Evolutionary conservation across 2,113 vertebrate species (phyloP).

Genomic region (Onychostoma macrolepis): DNA sequence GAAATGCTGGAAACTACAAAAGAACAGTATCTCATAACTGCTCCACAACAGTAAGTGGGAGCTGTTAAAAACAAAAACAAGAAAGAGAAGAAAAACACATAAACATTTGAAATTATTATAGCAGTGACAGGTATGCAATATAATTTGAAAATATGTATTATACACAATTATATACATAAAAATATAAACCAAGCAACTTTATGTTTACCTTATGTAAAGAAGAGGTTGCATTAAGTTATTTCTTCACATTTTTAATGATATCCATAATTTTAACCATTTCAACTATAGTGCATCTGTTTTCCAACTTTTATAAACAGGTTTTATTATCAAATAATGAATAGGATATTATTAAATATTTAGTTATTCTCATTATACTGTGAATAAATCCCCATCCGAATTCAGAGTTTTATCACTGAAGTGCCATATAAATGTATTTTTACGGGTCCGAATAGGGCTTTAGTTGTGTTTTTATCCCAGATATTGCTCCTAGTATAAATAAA

Average conservation of each 20-base stretch:
- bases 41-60: no score
- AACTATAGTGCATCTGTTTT: background rate
- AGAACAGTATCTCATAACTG: no score
- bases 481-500: background rate
- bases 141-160: background rate
- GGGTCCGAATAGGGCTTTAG: background rate
- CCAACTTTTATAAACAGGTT: background rate
- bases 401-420: background rate
- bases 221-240: background rate
- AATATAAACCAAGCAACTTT: no score
- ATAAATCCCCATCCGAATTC: background rate
- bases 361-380: background rate
- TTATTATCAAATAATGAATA: background rate
- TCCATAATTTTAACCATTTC: no score
- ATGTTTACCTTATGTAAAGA: background rate
- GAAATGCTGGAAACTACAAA: no score
- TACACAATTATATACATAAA: background rate
- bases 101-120: no score
- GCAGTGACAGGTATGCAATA: no score
- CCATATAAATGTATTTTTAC: background rate
- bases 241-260: no score
- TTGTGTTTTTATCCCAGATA: background rate
- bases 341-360: background rate
- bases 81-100: no score
- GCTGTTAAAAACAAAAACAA: no score